phyloP scores from a whole-genome alignment of 2,797 vertebrate genomes.

The Phalloptychus januarius region DNA sequence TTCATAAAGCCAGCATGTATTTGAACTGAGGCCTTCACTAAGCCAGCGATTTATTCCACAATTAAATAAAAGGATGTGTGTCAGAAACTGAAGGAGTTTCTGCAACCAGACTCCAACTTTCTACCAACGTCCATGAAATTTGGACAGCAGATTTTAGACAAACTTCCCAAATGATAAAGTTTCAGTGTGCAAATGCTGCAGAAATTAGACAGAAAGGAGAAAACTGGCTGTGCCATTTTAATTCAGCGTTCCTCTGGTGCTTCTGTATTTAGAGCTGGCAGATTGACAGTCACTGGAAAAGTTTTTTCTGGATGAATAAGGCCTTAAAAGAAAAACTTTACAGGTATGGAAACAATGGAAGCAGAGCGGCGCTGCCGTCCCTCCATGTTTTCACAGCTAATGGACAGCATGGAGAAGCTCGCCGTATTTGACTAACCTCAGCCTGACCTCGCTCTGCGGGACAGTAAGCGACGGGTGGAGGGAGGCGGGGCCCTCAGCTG shows the following conservation, averaged over 20 bases:
- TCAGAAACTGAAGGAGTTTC: not conserved
- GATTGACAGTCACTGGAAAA: slow-evolving; percentile 36
- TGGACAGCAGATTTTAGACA: not conserved
- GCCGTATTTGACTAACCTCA: slow-evolving; percentile 83
- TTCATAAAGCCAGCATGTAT: not conserved
- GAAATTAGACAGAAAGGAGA: not conserved
- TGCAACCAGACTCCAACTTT: not conserved
- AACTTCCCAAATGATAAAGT: not conserved
- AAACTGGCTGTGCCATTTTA: not conserved
- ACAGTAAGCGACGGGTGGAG: too few relatives aligned
- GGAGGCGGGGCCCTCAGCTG: slow-evolving; percentile 21
- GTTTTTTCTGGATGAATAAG: slow-evolving; percentile 49
- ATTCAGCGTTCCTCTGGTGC: not conserved
- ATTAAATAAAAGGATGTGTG: not conserved
- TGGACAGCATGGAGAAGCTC: slow-evolving; percentile 78
- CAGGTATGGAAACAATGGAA: slow-evolving; percentile 68
- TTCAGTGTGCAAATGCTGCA: not conserved
- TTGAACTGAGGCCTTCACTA: not conserved
- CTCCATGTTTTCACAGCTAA: slow-evolving; percentile 80
- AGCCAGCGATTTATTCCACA: not conserved
- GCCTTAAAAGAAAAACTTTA: slow-evolving; percentile 48
- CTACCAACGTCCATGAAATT: not conserved
- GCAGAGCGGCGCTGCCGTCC: slow-evolving; percentile 68
- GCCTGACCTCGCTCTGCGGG: slow-evolving; percentile 57
- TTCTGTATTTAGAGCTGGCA: slow-evolving; percentile 12